Conservation (phyloP, 2,888 invertebrate species). For the Nomada fabriciana region DNA sequence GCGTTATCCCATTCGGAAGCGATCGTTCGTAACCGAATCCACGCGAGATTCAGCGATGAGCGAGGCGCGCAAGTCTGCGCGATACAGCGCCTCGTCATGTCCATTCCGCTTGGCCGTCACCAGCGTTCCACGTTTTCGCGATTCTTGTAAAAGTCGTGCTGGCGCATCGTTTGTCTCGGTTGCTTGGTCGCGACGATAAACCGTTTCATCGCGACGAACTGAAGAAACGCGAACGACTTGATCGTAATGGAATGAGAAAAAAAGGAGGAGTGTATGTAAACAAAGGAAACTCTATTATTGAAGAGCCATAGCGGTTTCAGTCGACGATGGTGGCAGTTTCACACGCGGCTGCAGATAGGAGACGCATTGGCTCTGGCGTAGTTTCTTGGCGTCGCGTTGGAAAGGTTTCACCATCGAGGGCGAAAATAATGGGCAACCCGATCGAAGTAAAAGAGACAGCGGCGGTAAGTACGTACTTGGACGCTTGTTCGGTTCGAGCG, state of each 20-base stretch:
- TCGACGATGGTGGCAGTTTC: slow-evolving; percentile 48
- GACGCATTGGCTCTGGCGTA: slow-evolving; percentile 43
- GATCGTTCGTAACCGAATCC: slow-evolving; percentile 67
- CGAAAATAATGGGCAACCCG: slow-evolving; percentile 67
- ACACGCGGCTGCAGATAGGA: slow-evolving; percentile 39
- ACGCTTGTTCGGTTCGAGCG: slow-evolving; percentile 50
- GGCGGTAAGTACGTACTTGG: slow-evolving; percentile 66
- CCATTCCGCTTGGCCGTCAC: slow-evolving; percentile 41
- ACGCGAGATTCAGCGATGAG: slow-evolving; percentile 61
- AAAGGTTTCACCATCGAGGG: slow-evolving; percentile 58
- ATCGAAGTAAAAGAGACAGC: slow-evolving; percentile 68
- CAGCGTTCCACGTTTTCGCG: neutral
- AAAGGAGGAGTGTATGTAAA: no score
- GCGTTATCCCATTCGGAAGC: slow-evolving; percentile 61
- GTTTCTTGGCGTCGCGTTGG: slow-evolving; percentile 46
- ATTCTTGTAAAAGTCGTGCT: slow-evolving; percentile 1
- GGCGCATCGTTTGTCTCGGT: neutral
- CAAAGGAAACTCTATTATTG: slow-evolving; percentile 6
- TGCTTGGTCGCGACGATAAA: no score
- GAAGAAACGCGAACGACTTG: neutral
- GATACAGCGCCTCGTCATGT: slow-evolving; percentile 29
- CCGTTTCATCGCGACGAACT: no score
- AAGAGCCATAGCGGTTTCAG: neutral
- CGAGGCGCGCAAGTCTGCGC: slow-evolving; percentile 44
- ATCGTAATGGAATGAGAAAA: neutral